These are phyloP conservation scores for Aselliscus stoliczkanus DNA, from an alignment of 2,797 vertebrate genomes.

Conservation along the genomic window DNA sequence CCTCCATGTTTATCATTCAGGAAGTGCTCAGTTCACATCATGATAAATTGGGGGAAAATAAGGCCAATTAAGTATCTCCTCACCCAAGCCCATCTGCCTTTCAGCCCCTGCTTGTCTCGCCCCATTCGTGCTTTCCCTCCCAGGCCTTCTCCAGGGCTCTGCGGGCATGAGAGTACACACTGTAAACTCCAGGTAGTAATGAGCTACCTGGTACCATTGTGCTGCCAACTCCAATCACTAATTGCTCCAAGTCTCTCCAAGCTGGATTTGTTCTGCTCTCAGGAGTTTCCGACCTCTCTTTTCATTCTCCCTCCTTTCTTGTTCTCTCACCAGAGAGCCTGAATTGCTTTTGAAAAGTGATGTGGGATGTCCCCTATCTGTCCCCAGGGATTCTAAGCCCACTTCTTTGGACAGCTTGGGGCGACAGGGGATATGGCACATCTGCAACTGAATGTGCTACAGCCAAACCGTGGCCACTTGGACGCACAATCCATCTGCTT, in stretches of 20 bases:
- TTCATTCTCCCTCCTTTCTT: not conserved
- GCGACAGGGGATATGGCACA: rapidly evolving
- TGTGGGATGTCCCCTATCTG: rapidly evolving
- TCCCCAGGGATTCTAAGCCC: not conserved
- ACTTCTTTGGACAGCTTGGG: rapidly evolving
- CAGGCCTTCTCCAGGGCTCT: too few relatives aligned
- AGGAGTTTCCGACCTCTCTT: not conserved
- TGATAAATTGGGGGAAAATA: not conserved
- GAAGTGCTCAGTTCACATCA: not conserved
- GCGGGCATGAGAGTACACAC: rapidly evolving
- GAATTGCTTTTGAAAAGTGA: not conserved
- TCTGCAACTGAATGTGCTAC: rapidly evolving
- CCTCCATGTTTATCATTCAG: not conserved
- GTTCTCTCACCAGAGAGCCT: not conserved
- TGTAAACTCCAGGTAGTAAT: rapidly evolving
- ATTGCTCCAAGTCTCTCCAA: not conserved
- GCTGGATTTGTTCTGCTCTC: not conserved
- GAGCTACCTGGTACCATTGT: not conserved
- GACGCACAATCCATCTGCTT: not conserved
- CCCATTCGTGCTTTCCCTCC: rapidly evolving
- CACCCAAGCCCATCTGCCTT: rapidly evolving
- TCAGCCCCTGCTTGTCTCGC: too few relatives aligned
- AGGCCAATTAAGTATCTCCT: not conserved
- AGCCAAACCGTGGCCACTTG: rapidly evolving
- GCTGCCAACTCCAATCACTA: not conserved